These are phyloP conservation scores for Zhuqinia jingwanae DNA, from an alignment of 2,888 invertebrate species.

Conservation along the genomic window DNA sequence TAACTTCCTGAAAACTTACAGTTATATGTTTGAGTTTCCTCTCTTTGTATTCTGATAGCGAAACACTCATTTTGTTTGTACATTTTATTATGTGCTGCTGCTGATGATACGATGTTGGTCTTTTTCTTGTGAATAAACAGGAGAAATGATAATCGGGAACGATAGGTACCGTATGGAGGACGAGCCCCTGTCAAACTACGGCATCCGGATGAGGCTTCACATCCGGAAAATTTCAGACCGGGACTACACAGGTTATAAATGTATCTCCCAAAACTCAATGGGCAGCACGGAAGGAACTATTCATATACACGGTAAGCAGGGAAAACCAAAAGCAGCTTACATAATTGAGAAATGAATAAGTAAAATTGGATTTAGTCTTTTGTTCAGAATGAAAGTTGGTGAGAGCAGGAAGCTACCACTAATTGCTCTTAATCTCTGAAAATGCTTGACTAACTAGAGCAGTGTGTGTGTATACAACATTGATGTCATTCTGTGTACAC, in stretches of 20 bases:
- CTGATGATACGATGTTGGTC: constrained; percentile 18
- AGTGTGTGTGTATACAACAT: not conserved
- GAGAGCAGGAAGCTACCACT: constrained; percentile 42
- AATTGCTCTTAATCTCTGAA: constrained; percentile 45
- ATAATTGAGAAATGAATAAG: constrained; percentile 39
- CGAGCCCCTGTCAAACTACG: constrained; percentile 76
- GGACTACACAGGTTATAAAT: constrained; percentile 83
- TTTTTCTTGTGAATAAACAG: constrained; percentile 82
- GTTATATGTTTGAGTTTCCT: constrained; percentile 15
- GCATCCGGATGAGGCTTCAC: constrained; percentile 77
- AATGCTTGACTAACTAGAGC: not conserved
- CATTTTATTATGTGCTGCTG: constrained; percentile 59
- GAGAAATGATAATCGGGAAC: constrained; percentile 95
- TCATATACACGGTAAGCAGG: constrained; percentile 90
- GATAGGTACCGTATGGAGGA: constrained; percentile 93
- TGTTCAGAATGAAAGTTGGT: not conserved
- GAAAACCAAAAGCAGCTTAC: not conserved
- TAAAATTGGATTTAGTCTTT: constrained; percentile 45
- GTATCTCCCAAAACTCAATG: constrained; percentile 95
- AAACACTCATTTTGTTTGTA: not conserved
- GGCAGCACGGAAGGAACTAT: constrained; percentile 95
- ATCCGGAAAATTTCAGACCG: constrained; percentile 73
- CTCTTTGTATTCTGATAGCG: not conserved
- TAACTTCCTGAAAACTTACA: constrained; percentile 7
- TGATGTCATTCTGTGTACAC: not conserved